Percentiles rank a stretch among this genome's conserved stretches.
phyloP scores from a whole-genome alignment of 2,888 invertebrate species.

The Petrophora chlorosata region DNA sequence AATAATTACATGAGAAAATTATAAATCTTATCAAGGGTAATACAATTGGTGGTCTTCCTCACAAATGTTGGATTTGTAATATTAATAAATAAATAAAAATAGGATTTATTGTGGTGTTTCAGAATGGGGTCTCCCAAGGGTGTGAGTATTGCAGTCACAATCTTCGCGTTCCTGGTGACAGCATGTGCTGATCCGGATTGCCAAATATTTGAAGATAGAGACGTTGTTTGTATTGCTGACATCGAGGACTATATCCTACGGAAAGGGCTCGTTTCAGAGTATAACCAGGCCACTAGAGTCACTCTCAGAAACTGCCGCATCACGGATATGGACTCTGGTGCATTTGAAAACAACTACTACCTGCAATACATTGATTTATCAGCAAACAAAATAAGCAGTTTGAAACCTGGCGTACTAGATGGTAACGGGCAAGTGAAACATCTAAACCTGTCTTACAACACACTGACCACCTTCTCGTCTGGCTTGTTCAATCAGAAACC shows the following conservation, averaged over 20 bases:
- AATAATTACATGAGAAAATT: too few relatives aligned
- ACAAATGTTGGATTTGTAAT: too few relatives aligned
- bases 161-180: conserved; percentile 1
- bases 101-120: conserved; percentile 5
- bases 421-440: conserved; percentile 41
- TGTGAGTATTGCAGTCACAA: conserved; percentile 1
- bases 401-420: conserved; percentile 53
- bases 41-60: too few relatives aligned
- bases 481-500: conserved; percentile 53
- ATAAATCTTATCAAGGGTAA: too few relatives aligned
- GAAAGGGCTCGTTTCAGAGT: conserved; percentile 45
- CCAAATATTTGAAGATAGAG: conserved; percentile 26
- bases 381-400: conserved; percentile 46
- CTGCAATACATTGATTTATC: conserved; percentile 55
- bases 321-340: conserved; percentile 41
- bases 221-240: conserved; percentile 40
- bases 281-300: conserved; percentile 37
- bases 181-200: conserved; percentile 31
- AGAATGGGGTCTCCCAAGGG: conserved; percentile 13
- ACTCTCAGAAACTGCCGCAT: conserved; percentile 41
- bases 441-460: conserved; percentile 55
- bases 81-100: too few relatives aligned
- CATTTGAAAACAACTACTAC: conserved; percentile 48
- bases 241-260: conserved; percentile 33
- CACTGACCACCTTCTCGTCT: conserved; percentile 46